Evolutionary conservation across 2,888 invertebrate species (phyloP), one percentile per base, ranked within the genome.

Genomic region (Cryptus armator): DNA sequence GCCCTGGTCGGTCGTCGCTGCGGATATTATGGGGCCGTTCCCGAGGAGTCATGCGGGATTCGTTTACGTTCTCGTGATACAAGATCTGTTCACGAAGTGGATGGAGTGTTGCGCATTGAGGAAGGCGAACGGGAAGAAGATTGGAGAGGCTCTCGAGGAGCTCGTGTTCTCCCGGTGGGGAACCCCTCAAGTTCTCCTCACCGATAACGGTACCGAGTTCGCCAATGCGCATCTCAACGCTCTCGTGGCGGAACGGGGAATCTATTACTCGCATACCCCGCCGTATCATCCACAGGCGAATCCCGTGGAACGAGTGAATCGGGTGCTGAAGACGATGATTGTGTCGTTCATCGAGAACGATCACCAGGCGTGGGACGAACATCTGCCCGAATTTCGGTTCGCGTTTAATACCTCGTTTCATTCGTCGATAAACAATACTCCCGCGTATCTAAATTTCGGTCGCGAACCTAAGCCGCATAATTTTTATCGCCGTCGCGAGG

Each of bases 291-390:
- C 71, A 0, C 71, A 43, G 6, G 71, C 12, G 0, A 71, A 53
- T 76, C 90, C 90, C 0, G 87, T 88, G 0, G 89, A 90, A 67
- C 53, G 89, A 3, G 83, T 86, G 0, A 90, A 90, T 70, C 67
- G 89, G 1, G 86, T 86, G 0, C 4, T 90, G 4, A 89, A 89
- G 64, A 90, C 89, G 0, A 88, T 89, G 87, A 89, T 92, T 0
- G 85, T 90, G 0, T 86, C 90, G 0, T 91, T 83, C 77, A 32
- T 89, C 0, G 81, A 76, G 10, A 75, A 86, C 3, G 81, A 88
- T 46, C 90, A 91, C 37, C 62, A 85, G 3, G 70, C 80, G 1
- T 91, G 90, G 90, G 90, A 90, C 67, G 4, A 64, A 9, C 74
- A 89, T 43, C 46, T 90, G 0, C 51, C 83, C 0, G 81, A 88